phyloP scores from a whole-genome alignment of 2,113 vertebrate genomes.

The Ammospiza caudacuta region DNA sequence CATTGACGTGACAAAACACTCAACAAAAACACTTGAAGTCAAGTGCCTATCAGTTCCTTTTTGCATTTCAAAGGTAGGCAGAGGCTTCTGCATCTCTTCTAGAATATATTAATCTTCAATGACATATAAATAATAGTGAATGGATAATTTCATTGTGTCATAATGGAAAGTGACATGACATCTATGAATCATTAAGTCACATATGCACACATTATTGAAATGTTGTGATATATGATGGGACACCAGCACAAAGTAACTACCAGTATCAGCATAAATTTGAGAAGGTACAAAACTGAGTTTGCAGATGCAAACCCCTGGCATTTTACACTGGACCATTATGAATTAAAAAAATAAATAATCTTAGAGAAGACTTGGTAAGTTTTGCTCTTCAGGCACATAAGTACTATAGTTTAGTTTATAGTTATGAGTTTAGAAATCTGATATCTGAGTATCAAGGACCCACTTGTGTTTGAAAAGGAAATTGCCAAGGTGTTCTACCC shows the following conservation, averaged over 20 bases:
- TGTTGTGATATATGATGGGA: neutral
- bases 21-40: neutral
- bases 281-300: neutral
- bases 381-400: neutral
- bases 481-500: neutral
- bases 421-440: neutral
- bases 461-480: neutral
- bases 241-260: neutral
- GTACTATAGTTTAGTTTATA: neutral
- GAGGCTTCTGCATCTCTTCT: neutral
- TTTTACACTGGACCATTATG: neutral
- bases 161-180: neutral
- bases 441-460: neutral
- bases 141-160: neutral
- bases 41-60: slow-evolving; percentile 19
- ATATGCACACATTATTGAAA: neutral
- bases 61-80: slow-evolving; percentile 34
- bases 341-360: neutral
- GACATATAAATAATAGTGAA: slow-evolving; percentile 10
- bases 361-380: neutral
- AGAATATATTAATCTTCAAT: neutral
- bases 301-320: neutral
- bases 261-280: neutral
- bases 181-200: neutral
- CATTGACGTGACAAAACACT: neutral